Base-by-base conservation (phyloP, 1,140 invertebrate genomes). In the Coptotermes formosanus region DNA sequence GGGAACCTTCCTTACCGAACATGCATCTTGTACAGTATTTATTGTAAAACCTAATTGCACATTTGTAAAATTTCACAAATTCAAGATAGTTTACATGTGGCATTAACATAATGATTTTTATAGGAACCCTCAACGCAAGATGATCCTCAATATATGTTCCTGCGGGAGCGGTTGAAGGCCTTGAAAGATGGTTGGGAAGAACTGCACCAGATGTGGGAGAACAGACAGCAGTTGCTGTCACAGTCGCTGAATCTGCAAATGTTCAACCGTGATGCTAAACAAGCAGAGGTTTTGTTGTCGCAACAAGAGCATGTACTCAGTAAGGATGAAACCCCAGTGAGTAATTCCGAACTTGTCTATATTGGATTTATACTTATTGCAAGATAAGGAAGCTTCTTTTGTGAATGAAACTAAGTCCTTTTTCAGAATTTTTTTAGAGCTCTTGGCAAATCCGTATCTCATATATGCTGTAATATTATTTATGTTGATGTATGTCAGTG, bases 111-210 rank as follows among this genome's bases (percentile, higher is more conserved):
- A 55, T 83, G 11, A 4, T 83, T 43, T 48, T 83, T 44, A 25
- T 89, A 95, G 91, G 95, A 95, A 88, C 94, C 94, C 86, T 95
- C 94, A 32, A 96, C 96, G 8, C 95, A 95, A 88, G 96, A 97
- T 87, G 99, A 99, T 92, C 98, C 98, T 85, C 98, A 99, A 91
- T 99, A 99, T 92, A 99, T 99, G 98, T 99, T 99, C 95, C 92
- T 99, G 88, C 93, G 97, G 85, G 98, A 99, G 91, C 94, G 99
- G 87, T 92, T 99, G 87, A 99, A 99, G 92, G 99, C 98, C 2
- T 91, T 99, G 69, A 97, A 99, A 91, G 98, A 99, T 92, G 99
- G 98, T 85, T 99, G 99, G 99, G 97, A 98, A 87, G 99, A 99
- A 90, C 92, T 99, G 83, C 96, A 99, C 89, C 97, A 99, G 92